phyloP scores from a whole-genome alignment of 2,113 vertebrate species.

The Halcyon malimbica region DNA sequence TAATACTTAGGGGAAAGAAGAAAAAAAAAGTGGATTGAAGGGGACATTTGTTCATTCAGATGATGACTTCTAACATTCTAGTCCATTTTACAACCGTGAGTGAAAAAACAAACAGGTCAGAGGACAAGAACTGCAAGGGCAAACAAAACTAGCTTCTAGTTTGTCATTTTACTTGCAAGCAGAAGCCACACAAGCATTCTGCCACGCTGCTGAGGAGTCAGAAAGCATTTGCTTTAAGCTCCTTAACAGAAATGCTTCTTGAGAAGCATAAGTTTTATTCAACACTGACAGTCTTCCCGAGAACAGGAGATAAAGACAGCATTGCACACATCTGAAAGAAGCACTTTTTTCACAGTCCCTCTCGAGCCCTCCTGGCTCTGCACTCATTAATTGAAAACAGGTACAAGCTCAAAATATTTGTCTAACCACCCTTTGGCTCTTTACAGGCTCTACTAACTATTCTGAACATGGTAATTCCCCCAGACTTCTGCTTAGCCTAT shows the following conservation, averaged over 20 bases:
- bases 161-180: background rate
- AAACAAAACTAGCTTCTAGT: background rate
- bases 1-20: background rate
- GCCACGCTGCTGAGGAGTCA: background rate
- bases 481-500: background rate
- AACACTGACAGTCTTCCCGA: background rate
- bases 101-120: background rate
- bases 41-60: background rate
- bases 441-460: background rate
- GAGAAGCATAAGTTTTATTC: background rate
- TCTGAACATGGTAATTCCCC: background rate
- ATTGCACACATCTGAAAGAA: fast-evolving
- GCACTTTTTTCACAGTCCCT: background rate
- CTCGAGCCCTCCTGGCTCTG: background rate
- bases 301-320: background rate
- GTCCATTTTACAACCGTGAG: background rate
- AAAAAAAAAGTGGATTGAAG: background rate
- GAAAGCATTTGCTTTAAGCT: background rate
- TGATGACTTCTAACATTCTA: background rate
- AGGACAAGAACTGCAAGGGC: background rate
- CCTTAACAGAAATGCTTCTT: background rate
- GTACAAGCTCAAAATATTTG: background rate
- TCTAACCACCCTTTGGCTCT: background rate
- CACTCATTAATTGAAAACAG: background rate
- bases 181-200: background rate